Percentiles rank a stretch among this genome's conserved stretches.
Evolutionary conservation across 1,140 invertebrate genomes (phyloP).

Genomic region (Penaeus chinensis): DNA sequence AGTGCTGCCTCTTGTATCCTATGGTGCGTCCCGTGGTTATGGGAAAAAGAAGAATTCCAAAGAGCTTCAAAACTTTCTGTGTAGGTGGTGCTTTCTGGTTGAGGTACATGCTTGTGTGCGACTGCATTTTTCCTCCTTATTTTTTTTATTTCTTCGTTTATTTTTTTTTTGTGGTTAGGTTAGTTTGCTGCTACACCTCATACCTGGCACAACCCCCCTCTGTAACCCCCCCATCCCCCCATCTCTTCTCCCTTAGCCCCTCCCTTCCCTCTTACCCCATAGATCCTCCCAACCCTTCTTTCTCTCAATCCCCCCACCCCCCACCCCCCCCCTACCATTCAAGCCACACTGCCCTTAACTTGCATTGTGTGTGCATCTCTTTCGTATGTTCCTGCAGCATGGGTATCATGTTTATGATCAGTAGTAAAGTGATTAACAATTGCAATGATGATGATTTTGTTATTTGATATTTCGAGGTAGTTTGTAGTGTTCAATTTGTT

Average conservation of each 20-base stretch:
- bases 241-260: background rate
- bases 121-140: background rate
- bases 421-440: too few relatives aligned
- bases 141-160: background rate
- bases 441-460: too few relatives aligned
- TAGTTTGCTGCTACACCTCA: background rate
- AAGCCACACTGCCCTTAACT: too few relatives aligned
- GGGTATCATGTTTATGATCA: too few relatives aligned
- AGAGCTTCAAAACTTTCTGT: conserved; percentile 44
- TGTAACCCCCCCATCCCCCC: background rate
- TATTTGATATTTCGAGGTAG: too few relatives aligned
- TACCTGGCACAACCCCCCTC: background rate
- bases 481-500: too few relatives aligned
- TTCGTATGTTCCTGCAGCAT: too few relatives aligned
- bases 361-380: too few relatives aligned
- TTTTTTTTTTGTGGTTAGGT: conserved; percentile 7
- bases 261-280: background rate
- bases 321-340: too few relatives aligned
- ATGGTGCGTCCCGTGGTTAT: conserved; percentile 13
- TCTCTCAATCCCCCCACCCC: too few relatives aligned
- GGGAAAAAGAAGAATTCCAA: conserved; percentile 38
- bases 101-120: background rate
- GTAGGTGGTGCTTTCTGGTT: conserved; percentile 31
- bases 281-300: background rate
- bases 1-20: too few relatives aligned